Percentiles rank a stretch among this genome's conserved stretches.
phyloP scores from a whole-genome alignment of 53 echinoderm and acorn worm genomes.

The Paelopatides confundens region DNA sequence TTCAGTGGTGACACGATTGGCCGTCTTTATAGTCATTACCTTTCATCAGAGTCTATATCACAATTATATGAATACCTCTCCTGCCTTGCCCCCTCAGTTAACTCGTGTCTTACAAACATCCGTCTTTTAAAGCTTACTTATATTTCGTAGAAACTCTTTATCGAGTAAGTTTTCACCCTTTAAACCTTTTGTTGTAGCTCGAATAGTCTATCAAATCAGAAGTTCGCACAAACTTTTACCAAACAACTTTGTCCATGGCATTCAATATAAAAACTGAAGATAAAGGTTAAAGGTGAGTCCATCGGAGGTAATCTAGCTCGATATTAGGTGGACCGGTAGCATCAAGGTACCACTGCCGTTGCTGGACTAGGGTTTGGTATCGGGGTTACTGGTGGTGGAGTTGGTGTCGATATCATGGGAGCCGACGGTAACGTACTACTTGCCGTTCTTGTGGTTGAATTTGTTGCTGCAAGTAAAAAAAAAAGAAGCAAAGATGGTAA shows the following conservation, averaged over 20 bases:
- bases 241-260: conserved; percentile 5
- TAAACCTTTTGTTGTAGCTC: background rate
- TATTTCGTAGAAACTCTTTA: background rate
- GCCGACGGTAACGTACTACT: conserved; percentile 75
- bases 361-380: conserved; percentile 94
- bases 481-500: background rate
- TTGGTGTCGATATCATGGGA: conserved; percentile 95
- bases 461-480: conserved; percentile 58
- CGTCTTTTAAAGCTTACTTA: too few species aligned
- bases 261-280: conserved; percentile 30
- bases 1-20: background rate
- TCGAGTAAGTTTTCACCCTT: background rate
- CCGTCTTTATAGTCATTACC: background rate
- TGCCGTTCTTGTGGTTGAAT: conserved; percentile 69
- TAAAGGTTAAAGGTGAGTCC: conserved; percentile 22
- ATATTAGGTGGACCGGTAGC: background rate
- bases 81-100: background rate
- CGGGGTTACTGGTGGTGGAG: conserved; percentile 87
- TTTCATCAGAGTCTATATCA: background rate
- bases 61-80: background rate
- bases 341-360: conserved; percentile 79
- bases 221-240: background rate
- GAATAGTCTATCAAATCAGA: background rate
- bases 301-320: conserved; percentile 9
- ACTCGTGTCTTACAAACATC: background rate